Evolutionary conservation across 1,140 invertebrate genomes (phyloP).

Genomic region (Fopius arisanus): DNA sequence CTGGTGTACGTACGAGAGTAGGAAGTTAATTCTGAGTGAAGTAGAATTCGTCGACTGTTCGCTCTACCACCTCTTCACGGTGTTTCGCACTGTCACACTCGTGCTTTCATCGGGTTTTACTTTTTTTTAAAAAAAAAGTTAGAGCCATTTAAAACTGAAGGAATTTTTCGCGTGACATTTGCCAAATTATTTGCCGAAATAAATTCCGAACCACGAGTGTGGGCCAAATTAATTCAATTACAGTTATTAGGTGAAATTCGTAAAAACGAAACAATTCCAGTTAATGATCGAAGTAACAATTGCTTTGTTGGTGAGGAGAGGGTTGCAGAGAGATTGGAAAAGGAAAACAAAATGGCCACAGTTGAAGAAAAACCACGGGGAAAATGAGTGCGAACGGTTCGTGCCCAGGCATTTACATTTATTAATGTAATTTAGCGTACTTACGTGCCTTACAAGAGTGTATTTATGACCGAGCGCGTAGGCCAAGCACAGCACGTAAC

Average conservation of each 20-base stretch:
- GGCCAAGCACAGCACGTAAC: background rate
- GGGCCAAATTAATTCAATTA: too few relatives aligned
- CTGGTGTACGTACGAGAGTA: background rate
- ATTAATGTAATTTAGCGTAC: conserved; percentile 30
- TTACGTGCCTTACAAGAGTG: conserved; percentile 21
- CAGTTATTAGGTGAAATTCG: too few relatives aligned
- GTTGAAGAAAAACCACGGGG: background rate
- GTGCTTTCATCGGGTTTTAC: background rate
- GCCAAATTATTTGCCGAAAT: too few relatives aligned
- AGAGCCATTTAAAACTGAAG: too few relatives aligned
- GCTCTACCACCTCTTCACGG: background rate
- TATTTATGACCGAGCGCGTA: conserved; percentile 25
- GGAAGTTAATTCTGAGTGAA: conserved; percentile 6
- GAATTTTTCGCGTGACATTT: too few relatives aligned
- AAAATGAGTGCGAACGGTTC: background rate
- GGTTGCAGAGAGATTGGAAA: background rate
- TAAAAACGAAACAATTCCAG: too few relatives aligned
- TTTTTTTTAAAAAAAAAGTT: background rate
- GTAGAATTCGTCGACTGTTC: background rate
- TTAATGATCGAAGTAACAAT: too few relatives aligned
- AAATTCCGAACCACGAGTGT: too few relatives aligned
- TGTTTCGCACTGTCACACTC: background rate
- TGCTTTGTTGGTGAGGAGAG: background rate
- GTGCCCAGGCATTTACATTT: conserved; percentile 23
- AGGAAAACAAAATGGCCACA: background rate